A percentile compares a stretch with the other conserved stretches of the same genome.
Conservation (phyloP, 2,113 vertebrate species). For the Pycnonotus jocosus region DNA sequence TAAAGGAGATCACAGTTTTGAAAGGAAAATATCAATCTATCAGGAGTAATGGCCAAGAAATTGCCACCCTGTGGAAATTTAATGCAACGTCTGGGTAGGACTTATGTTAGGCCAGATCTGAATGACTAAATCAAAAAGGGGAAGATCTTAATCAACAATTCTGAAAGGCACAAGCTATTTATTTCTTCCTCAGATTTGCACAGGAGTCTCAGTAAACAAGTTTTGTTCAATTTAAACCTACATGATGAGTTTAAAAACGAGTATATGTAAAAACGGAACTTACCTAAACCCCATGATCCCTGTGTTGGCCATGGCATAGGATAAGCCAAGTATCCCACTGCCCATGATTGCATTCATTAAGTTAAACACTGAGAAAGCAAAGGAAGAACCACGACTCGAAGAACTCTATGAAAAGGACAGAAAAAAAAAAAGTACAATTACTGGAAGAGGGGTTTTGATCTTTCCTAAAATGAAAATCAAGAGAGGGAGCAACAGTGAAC, state of each 20-base stretch:
- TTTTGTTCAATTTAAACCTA: not conserved
- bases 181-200: not conserved
- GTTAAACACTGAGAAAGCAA: constrained; percentile 88
- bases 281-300: constrained; percentile 92
- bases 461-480: not conserved
- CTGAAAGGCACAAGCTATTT: not conserved
- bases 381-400: constrained; percentile 76
- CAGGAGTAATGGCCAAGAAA: not conserved
- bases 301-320: constrained; percentile 90
- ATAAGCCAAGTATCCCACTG: constrained; percentile 90
- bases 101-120: not conserved
- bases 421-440: not conserved
- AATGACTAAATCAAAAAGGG: not conserved
- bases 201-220: not conserved
- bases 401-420: constrained; percentile 60
- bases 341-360: constrained; percentile 96
- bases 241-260: not conserved
- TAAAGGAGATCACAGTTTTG: not conserved
- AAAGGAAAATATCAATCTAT: not conserved
- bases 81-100: not conserved
- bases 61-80: constrained; percentile 42
- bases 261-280: not conserved
- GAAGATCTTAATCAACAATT: not conserved
- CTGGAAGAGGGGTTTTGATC: not conserved
- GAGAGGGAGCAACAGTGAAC: not conserved